phyloP scores from a whole-genome alignment of 2,113 vertebrate genomes.

The Oreochromis aureus region DNA sequence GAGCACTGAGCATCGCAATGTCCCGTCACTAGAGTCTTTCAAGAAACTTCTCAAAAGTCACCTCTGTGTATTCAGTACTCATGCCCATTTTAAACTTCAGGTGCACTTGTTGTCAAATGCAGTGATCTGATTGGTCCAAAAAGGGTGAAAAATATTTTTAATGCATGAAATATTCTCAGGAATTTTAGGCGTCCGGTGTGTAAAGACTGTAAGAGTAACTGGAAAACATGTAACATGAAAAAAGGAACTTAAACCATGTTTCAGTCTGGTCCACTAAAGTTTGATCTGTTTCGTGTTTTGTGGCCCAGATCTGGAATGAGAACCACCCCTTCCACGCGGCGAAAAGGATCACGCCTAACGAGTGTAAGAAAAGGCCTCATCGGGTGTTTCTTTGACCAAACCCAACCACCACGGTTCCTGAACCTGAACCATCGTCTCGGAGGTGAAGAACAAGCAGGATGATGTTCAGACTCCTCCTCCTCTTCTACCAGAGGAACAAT shows the following conservation, averaged over 20 bases:
- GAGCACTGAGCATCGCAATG: background rate
- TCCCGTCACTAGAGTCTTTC: background rate
- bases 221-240: background rate
- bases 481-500: background rate
- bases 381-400: background rate
- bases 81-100: background rate
- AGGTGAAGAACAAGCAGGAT: background rate
- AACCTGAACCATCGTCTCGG: background rate
- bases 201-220: background rate
- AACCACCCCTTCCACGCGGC: accelerated
- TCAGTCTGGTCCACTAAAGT: background rate
- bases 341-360: background rate
- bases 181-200: background rate
- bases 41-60: background rate
- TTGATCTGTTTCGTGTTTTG: background rate
- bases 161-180: background rate
- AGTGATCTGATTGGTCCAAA: background rate
- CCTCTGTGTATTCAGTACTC: background rate
- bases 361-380: background rate
- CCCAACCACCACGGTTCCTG: background rate
- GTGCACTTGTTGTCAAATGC: background rate
- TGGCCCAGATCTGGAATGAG: background rate
- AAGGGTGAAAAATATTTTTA: background rate
- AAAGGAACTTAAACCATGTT: background rate
- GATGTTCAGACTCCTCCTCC: background rate